Base-by-base conservation (phyloP, 1,140 invertebrate species). In the Apis dorsata region DNA sequence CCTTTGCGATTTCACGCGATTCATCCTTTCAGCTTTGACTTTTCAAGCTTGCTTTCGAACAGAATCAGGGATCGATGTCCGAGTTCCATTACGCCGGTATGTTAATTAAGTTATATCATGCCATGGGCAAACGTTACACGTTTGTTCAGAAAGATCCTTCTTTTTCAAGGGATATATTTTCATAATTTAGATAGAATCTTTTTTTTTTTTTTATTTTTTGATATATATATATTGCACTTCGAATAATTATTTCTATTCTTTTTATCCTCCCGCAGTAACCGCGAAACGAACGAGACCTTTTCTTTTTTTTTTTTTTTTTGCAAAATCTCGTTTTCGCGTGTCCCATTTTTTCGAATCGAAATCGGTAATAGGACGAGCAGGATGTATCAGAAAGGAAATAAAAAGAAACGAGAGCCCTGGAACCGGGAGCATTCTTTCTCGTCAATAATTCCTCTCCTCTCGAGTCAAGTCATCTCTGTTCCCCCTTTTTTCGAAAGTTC, bases 11-110 rank as follows among this genome's bases (percentile, higher is more conserved):
- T 44, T 57, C 10, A 10, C n/a, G 11, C n/a, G 49, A 49, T 51
- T 65, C 74, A 51, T 3, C 19, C 21, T 28, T 28, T 28, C n/a
- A 28, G 74, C 60, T 76, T 76, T 65, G 15, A 44, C 57, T 75
- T 63, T 73, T 57, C 53, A 55, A 72, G 15, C 70, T 28, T 13
- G 70, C n/a, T 57, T 72, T 55, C 44, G 70, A 57, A 34, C n/a
- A 34, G 51, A 28, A 8, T 17, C 51, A 5, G 51, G n/a, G 11
- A 73, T 55, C 53, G 19, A 21, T 70, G 68, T 70, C 51, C 71
- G 71, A 19, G 24, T 57, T 73, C 71, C 71, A 73, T 57, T 73
- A 73, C 71, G 19, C 15, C 19, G 53, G 49, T 57, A 73, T 73
- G 55, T 59, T 73, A 73, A 73, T 73, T 59, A 73, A 55, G 51